Evolutionary conservation across 2,113 vertebrate species (phyloP).

Genomic region (Caranx ignobilis): DNA sequence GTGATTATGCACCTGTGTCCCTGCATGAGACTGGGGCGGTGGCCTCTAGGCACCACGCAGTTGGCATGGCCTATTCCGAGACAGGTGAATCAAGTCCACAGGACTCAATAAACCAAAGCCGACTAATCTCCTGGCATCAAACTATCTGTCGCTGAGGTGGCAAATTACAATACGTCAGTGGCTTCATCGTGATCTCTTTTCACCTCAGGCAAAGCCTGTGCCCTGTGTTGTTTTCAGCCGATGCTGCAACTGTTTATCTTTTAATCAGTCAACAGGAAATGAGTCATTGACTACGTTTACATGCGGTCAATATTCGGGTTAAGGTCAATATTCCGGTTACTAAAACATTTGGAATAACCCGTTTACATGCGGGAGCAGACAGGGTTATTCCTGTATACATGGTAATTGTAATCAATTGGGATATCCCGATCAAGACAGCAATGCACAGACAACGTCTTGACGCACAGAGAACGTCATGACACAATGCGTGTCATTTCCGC

Average conservation of each 20-base stretch:
- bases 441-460: too few relatives aligned
- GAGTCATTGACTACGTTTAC: too few relatives aligned
- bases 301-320: too few relatives aligned
- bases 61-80: conserved; percentile 52
- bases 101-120: conserved; percentile 58
- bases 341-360: too few relatives aligned
- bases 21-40: conserved; percentile 43
- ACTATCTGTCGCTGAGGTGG: conserved; percentile 52
- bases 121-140: conserved; percentile 63
- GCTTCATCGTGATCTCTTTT: conserved; percentile 19
- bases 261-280: too few relatives aligned
- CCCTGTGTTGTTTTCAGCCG: background rate
- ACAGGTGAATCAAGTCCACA: conserved; percentile 66
- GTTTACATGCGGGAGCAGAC: too few relatives aligned
- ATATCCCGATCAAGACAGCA: too few relatives aligned
- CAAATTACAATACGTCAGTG: conserved; percentile 25
- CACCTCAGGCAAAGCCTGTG: background rate
- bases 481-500: too few relatives aligned
- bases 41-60: conserved; percentile 49
- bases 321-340: too few relatives aligned
- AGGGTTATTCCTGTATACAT: too few relatives aligned
- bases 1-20: conserved; percentile 53
- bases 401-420: too few relatives aligned
- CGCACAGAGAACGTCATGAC: too few relatives aligned
- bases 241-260: background rate